Evolutionary conservation across 2,113 vertebrate species (phyloP), one percentile per base, ranked within the genome.

Genomic region (Solenodon paradoxus): DNA sequence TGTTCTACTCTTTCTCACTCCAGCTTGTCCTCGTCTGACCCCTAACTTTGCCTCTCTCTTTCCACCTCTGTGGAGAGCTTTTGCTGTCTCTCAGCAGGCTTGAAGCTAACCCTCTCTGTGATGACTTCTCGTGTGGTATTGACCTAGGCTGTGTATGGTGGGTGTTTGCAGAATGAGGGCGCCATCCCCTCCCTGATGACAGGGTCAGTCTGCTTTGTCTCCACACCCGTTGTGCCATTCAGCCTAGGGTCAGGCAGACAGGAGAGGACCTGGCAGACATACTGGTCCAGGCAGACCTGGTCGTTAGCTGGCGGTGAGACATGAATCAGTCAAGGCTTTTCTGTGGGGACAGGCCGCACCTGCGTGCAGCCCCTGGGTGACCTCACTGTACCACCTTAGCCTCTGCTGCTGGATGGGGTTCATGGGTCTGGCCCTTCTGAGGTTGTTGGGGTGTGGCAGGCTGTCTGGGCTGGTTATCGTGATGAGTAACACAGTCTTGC

Each of bases 71-170:
- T 24, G n/a, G n/a, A n/a, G n/a, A 16, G 12, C 12, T 66, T 11
- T 10, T 47, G n/a, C 7, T n/a, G 1, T 2, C 9, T 88, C 5
- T 5, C 42, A n/a, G 38, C 1, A 17, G 19, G 42, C 55, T 57
- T 22, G 40, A 28, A 28, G 35, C 3, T 49, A 84, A 71, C 11
- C 4, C 74, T 79, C 20, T 40, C 51, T 24, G 40, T 5, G 28
- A 47, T 0, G 64, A 26, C 51, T 42, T 77, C 57, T 55, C 45
- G 3, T 45, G 20, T 26, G 71, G 19, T 47, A 4, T 19, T 10
- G 6, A n/a, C 19, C 5, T 35, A 26, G 57, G 40, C 3, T 2
- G 1, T 49, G 19, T 13, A 26, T 5, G 11, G 12, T 1, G 1
- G 74, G 10, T 20, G 26, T 55, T 20, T 24, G 11, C 5, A 40